phyloP scores from a whole-genome alignment of 2,797 vertebrate species.

The Crocodylus rhombifer region DNA sequence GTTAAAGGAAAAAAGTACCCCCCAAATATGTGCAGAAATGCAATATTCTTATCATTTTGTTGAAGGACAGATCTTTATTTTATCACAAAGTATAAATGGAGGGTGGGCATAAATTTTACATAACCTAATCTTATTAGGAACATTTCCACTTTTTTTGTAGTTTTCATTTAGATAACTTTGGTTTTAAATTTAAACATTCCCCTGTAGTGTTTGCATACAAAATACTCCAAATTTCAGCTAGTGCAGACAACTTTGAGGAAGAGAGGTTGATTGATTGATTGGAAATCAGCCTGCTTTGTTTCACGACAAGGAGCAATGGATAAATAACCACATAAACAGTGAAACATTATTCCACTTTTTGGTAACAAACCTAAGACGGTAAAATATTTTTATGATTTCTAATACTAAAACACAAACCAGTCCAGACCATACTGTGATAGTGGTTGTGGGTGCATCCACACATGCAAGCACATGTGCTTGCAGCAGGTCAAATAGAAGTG shows the following conservation, averaged over 20 bases:
- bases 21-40: not conserved
- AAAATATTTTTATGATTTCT: not conserved
- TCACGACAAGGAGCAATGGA: not conserved
- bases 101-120: not conserved
- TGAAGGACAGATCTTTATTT: not conserved
- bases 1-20: not conserved
- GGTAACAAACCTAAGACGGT: not conserved
- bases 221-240: not conserved
- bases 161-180: not conserved
- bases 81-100: not conserved
- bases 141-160: not conserved
- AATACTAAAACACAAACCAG: not conserved
- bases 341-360: not conserved
- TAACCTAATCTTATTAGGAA: not conserved
- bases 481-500: too few species aligned
- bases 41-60: not conserved
- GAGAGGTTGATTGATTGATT: not conserved
- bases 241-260: not conserved
- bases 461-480: not conserved
- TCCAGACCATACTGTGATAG: not conserved
- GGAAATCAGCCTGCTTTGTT: not conserved
- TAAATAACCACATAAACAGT: not conserved
- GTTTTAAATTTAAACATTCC: not conserved
- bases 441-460: not conserved
- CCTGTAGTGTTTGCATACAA: not conserved